These are phyloP conservation scores for Ditylenchus weischeri DNA, from an alignment of 2,888 invertebrate genomes.

Conservation along the genomic window DNA sequence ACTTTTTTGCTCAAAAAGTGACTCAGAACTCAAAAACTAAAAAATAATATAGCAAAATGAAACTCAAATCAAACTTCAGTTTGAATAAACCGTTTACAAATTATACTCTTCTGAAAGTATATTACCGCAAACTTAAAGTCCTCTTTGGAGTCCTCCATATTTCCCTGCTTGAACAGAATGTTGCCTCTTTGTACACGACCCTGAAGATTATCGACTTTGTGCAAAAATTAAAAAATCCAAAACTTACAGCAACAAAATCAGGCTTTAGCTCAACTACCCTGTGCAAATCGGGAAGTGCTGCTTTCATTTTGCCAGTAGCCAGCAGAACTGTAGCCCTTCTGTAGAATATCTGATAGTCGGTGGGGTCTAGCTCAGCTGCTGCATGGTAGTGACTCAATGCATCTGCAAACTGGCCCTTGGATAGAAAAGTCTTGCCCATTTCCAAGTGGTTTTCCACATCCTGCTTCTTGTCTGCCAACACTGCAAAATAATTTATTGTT, in stretches of 20 bases:
- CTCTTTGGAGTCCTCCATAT: slow-evolving; percentile 45
- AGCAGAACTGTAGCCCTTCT: slow-evolving; percentile 79
- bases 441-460: slow-evolving; percentile 91
- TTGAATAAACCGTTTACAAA: too few species aligned
- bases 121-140: slow-evolving; percentile 51
- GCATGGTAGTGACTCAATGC: slow-evolving; percentile 95
- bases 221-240: not conserved
- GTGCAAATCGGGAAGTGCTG: slow-evolving; percentile 88
- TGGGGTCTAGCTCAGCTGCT: slow-evolving; percentile 92
- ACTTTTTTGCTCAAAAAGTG: not conserved
- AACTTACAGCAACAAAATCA: slow-evolving; percentile 77
- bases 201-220: slow-evolving; percentile 59
- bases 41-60: slow-evolving; percentile 14
- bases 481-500: slow-evolving; percentile 20
- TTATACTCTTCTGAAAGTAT: too few species aligned
- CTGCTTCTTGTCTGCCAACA: slow-evolving; percentile 31
- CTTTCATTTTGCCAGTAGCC: slow-evolving; percentile 89
- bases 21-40: not conserved
- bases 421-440: slow-evolving; percentile 83
- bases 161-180: slow-evolving; percentile 79
- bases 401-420: slow-evolving; percentile 87
- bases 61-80: too few species aligned
- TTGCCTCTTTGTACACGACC: slow-evolving; percentile 76
- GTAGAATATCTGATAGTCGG: slow-evolving; percentile 90
- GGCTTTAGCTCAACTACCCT: slow-evolving; percentile 87